phyloP scores from a whole-genome alignment of 2,888 invertebrate species.

The Drosophila colorata region DNA sequence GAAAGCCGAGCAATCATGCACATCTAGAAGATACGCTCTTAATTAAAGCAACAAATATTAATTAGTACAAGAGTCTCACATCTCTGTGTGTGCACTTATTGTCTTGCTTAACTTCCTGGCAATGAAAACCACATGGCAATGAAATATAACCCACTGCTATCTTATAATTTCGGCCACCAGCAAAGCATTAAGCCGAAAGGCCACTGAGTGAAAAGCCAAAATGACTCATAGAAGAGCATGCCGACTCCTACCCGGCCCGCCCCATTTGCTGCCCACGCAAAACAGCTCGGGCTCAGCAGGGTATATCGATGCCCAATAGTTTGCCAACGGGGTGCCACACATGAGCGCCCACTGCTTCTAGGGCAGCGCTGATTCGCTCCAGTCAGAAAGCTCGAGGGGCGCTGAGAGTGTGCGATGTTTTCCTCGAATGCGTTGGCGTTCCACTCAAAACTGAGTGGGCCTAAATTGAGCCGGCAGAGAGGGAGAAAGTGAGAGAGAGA shows the following conservation, averaged over 20 bases:
- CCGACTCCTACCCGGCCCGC: conserved; percentile 28
- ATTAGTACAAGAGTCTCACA: conserved; percentile 47
- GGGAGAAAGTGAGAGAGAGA: not conserved
- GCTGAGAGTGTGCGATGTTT: conserved; percentile 24
- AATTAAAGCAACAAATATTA: conserved; percentile 72
- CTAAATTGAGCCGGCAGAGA: not conserved
- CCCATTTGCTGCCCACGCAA: conserved; percentile 47
- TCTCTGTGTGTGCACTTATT: conserved; percentile 5
- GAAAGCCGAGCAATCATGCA: conserved; percentile 10
- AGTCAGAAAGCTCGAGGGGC: conserved; percentile 23
- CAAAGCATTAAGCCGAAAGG: not conserved
- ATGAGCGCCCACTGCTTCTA: conserved; percentile 63
- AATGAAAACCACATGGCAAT: conserved; percentile 30
- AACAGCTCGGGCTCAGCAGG: not conserved
- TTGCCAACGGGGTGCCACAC: conserved; percentile 45
- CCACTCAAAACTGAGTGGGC: conserved; percentile 32
- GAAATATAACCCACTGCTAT: conserved; percentile 34
- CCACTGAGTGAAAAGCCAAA: conserved; percentile 24
- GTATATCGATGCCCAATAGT: conserved; percentile 62
- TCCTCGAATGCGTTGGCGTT: conserved; percentile 37
- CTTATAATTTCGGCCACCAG: conserved; percentile 27
- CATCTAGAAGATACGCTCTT: conserved; percentile 36
- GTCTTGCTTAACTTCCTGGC: conserved; percentile 19
- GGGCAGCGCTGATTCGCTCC: conserved; percentile 71
- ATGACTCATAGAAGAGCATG: conserved; percentile 28